These are phyloP conservation scores for Python bivittatus DNA, from an alignment of 2,113 vertebrate species.

Conservation along the genomic window DNA sequence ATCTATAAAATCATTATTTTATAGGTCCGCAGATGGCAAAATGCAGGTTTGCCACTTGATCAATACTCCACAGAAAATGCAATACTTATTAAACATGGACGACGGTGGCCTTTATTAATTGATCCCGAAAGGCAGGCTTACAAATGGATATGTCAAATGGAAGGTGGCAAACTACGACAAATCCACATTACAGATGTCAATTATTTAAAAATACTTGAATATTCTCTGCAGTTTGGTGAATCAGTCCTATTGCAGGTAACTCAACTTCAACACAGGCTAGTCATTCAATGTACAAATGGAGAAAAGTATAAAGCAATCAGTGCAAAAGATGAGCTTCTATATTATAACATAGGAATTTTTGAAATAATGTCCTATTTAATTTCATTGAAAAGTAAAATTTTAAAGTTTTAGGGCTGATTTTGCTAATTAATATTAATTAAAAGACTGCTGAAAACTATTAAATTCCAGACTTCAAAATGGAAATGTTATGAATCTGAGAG, in stretches of 20 bases:
- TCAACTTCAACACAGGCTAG: rapidly evolving
- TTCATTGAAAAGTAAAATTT: neutral
- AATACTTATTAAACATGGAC: constrained; percentile 59
- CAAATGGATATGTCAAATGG: constrained; percentile 67
- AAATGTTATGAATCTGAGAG: too few species aligned
- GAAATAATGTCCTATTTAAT: neutral
- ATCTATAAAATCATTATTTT: neutral
- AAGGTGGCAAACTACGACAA: constrained; percentile 55
- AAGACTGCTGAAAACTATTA: neutral
- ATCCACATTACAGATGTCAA: constrained; percentile 46
- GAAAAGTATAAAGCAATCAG: neutral
- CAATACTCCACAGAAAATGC: constrained; percentile 70
- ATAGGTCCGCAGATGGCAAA: constrained; percentile 66
- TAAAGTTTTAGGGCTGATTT: neutral
- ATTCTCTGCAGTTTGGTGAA: constrained; percentile 58
- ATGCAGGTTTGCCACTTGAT: constrained; percentile 67
- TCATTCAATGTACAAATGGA: neutral
- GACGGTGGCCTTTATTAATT: constrained; percentile 70
- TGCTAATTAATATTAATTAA: neutral
- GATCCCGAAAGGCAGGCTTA: constrained; percentile 68
- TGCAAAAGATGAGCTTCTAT: neutral
- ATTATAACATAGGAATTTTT: neutral
- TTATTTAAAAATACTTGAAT: constrained; percentile 57
- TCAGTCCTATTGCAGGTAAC: constrained; percentile 68
- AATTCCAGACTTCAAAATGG: neutral